phyloP scores from a whole-genome alignment of 2,888 invertebrate species.

The Hypselothyrea guttata region DNA sequence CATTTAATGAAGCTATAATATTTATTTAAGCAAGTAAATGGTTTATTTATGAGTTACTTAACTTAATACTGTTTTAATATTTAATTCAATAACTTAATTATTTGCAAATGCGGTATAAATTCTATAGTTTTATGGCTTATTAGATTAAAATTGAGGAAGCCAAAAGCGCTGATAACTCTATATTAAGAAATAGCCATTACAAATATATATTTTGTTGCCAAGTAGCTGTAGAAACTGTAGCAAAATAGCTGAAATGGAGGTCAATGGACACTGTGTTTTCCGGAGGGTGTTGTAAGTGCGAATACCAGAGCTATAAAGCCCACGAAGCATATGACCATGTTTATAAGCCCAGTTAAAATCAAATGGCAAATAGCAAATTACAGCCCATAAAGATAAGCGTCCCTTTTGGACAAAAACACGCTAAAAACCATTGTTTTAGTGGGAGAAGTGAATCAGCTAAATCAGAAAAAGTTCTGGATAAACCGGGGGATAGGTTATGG shows the following conservation, averaged over 20 bases:
- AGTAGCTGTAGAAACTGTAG: background rate
- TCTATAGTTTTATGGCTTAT: background rate
- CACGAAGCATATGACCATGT: slow-evolving; percentile 34
- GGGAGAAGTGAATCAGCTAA: slow-evolving; percentile 12
- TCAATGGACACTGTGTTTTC: slow-evolving; percentile 50
- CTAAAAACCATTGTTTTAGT: background rate
- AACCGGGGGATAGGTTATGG: slow-evolving; percentile 58
- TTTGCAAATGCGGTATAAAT: background rate
- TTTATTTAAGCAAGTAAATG: too few species aligned
- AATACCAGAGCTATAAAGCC: slow-evolving; percentile 36
- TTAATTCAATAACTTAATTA: background rate
- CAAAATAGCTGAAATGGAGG: slow-evolving; percentile 15
- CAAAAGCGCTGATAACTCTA: too few species aligned
- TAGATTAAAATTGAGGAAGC: too few species aligned
- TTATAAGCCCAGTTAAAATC: slow-evolving; percentile 53
- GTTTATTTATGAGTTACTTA: too few species aligned
- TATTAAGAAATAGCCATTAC: slow-evolving; percentile 5
- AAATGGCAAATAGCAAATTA: slow-evolving; percentile 37
- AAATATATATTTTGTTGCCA: background rate
- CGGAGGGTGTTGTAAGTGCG: slow-evolving; percentile 33
- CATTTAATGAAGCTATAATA: too few species aligned
- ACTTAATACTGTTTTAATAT: too few species aligned
- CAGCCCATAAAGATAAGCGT: slow-evolving; percentile 44
- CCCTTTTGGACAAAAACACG: slow-evolving; percentile 6
- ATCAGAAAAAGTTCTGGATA: background rate